These are phyloP conservation scores for Elaphurus davidianus DNA, from an alignment of 2,113 vertebrate genomes.

Conservation along the genomic window DNA sequence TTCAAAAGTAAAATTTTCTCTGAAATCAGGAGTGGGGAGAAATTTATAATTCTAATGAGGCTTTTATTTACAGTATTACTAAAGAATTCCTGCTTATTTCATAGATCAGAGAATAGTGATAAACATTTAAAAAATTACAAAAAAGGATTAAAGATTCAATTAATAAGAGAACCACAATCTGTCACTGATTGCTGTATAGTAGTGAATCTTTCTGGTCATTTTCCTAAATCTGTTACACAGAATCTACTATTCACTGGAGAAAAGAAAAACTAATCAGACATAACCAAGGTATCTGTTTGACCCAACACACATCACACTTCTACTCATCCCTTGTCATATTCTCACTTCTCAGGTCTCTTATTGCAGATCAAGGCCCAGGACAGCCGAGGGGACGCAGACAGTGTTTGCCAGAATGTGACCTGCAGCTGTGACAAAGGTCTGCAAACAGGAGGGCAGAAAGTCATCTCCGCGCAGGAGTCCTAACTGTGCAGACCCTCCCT, in stretches of 20 bases:
- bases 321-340: not conserved
- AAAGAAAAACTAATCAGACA: conserved; percentile 24
- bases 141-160: not conserved
- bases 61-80: not conserved
- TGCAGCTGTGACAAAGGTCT: not conserved
- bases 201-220: not conserved
- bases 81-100: conserved; percentile 16
- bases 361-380: not conserved
- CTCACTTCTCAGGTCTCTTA: not conserved
- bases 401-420: not conserved
- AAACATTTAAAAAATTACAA: not conserved
- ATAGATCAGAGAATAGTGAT: not conserved
- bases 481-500: not conserved
- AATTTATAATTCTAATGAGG: not conserved
- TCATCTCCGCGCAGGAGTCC: not conserved
- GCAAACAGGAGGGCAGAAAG: not conserved
- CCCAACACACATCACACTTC: not conserved
- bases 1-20: conserved; percentile 29
- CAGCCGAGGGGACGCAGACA: not conserved
- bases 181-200: not conserved
- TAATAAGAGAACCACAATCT: not conserved
- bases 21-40: not conserved
- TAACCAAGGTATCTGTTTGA: not conserved
- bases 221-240: not conserved
- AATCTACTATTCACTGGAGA: not conserved